Evolutionary conservation across 2,113 vertebrate genomes (phyloP).

Genomic region (Sinocyclocheilus rhinocerous): DNA sequence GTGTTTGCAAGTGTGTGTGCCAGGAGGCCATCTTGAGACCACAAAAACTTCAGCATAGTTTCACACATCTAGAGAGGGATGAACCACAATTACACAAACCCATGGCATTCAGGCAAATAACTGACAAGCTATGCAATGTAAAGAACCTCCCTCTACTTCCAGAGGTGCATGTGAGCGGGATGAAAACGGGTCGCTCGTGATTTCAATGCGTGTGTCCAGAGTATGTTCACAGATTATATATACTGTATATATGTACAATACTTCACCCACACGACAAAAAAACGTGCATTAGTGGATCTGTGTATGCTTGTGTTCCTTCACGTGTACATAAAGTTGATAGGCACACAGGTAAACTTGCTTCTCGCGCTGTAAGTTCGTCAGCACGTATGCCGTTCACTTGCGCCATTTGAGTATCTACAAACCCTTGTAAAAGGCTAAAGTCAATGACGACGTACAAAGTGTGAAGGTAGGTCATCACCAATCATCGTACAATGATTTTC

Average conservation of each 20-base stretch:
- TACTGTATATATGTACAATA: conserved; percentile 56
- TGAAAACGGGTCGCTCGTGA: conserved; percentile 30
- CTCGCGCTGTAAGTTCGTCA: conserved; percentile 43
- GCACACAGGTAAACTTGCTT: conserved; percentile 54
- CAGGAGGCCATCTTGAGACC: conserved; percentile 43
- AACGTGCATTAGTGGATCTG: conserved; percentile 35
- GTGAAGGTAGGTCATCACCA: conserved; percentile 22
- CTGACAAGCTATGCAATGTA: conserved; percentile 35
- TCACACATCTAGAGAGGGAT: conserved; percentile 26
- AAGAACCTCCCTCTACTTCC: conserved; percentile 30
- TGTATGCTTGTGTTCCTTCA: conserved; percentile 42
- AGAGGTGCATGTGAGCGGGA: conserved; percentile 27
- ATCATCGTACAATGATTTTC: conserved; percentile 14
- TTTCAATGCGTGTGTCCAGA: conserved; percentile 50
- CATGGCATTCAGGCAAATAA: conserved; percentile 47
- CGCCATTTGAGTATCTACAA: conserved; percentile 52
- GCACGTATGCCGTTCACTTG: conserved; percentile 38
- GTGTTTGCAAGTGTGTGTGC: conserved; percentile 27
- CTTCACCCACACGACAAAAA: conserved; percentile 37
- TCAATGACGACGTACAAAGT: conserved; percentile 23
- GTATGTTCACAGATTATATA: conserved; percentile 49
- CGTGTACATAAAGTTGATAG: conserved; percentile 52
- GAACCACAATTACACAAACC: conserved; percentile 48
- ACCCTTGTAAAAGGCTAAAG: conserved; percentile 35
- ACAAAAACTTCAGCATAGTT: conserved; percentile 37